Evolutionary conservation across 2,797 vertebrate genomes (phyloP), one percentile per base, ranked within the genome.

Genomic region (Sebastes trivittatus): DNA sequence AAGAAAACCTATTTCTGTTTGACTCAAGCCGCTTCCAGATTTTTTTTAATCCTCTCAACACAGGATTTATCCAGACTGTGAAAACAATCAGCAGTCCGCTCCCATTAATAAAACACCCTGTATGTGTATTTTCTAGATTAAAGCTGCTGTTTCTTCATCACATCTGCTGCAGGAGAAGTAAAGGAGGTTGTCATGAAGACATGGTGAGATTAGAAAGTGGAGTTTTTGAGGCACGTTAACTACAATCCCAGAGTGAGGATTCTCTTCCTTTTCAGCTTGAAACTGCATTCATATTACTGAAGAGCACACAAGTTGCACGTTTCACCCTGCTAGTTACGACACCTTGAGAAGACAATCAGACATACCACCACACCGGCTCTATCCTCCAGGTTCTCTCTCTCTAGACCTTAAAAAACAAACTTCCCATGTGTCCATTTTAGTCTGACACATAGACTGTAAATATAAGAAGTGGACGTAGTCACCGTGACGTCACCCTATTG

Each of bases 21-120:
- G 7, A 49, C 64, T 70, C 4, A 2, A 55, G 42, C 14, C 60
- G 61, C 63, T 60, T 29, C 14, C 36, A 11, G 36, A 23, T 27
- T 27, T 27, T 27, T 46, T 34, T 32, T 1, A 46, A 60, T 30
- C 54, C 34, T 30, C 22, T 11, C 6, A 46, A 61, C 55, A 46
- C 6, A 6, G 65, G 7, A 63, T 59, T 56, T 82, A 62, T 76
- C 75, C 84, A 78, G 84, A 75, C 72, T 38, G 36, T 38, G 36
- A 38, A 38, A 38, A 38, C 36, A 38, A 55, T 72, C 58, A 54
- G 36, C 36, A 13, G 36, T 36, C 36, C 36, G 2, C 36, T 36
- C 36, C 11, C 71, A 36, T 42, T 9, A 22, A 74, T 27, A 11
- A 13, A 55, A 81, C 52, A 62, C 36, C 29, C 36, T 55, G 14